Percentiles rank a stretch among this genome's conserved stretches.
phyloP scores from a whole-genome alignment of 2,113 vertebrate genomes.

The Tachysurus fulvidraco region DNA sequence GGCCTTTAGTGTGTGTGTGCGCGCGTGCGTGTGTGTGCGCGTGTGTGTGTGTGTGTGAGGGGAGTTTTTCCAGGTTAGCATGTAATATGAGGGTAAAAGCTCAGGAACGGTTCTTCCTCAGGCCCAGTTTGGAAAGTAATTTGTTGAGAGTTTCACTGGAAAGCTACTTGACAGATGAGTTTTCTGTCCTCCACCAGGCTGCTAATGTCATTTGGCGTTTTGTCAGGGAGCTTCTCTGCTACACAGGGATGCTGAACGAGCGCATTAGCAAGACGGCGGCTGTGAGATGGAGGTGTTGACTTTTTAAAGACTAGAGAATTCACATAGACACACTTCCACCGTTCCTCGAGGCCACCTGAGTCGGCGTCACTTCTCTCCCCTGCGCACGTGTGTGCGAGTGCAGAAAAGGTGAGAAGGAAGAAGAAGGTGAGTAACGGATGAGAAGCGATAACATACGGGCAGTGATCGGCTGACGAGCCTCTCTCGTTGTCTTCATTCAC shows the following conservation, averaged over 20 bases:
- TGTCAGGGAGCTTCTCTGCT: constrained; percentile 4
- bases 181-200: constrained; percentile 40
- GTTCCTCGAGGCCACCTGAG: background rate
- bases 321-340: background rate
- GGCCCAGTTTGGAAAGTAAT: constrained; percentile 23
- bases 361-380: constrained; percentile 3
- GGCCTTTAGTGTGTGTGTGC: background rate
- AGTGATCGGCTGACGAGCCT: constrained; percentile 65
- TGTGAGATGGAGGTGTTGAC: background rate
- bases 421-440: constrained; percentile 32
- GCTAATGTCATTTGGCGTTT: constrained; percentile 51
- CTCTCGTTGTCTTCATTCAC: constrained; percentile 32
- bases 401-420: background rate
- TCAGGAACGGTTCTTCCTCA: background rate
- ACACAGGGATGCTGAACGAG: background rate
- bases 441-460: constrained; percentile 68
- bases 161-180: constrained; percentile 34
- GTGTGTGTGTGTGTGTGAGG: background rate
- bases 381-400: background rate
- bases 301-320: constrained; percentile 10
- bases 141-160: constrained; percentile 25
- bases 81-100: background rate
- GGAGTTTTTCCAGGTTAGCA: background rate
- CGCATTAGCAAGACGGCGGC: background rate
- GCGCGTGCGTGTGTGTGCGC: background rate